Evolutionary conservation across 2,888 invertebrate species (phyloP).

Genomic region (Calameuta pallipes): DNA sequence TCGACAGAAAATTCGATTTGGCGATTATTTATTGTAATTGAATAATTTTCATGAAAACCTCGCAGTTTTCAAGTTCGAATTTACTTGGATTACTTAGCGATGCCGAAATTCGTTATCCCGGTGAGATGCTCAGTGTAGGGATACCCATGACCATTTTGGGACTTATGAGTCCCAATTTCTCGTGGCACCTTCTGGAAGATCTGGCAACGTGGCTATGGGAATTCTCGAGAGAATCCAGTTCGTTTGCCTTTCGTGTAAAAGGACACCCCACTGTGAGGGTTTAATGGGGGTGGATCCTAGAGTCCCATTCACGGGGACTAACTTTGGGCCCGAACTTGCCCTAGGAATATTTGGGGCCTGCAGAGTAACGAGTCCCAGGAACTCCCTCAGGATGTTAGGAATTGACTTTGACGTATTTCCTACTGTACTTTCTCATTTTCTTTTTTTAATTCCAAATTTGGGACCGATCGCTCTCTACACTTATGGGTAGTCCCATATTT

Average conservation of each 20-base stretch:
- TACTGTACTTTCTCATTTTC: not conserved
- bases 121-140: not conserved
- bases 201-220: conserved; percentile 45
- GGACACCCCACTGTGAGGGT: conserved; percentile 58
- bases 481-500: not conserved
- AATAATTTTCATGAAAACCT: not conserved
- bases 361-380: not conserved
- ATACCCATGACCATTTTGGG: not conserved
- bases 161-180: not conserved
- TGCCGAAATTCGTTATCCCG: not conserved
- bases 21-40: not conserved
- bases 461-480: not conserved
- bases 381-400: conserved; percentile 6
- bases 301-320: conserved; percentile 40
- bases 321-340: not conserved
- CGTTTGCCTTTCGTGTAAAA: conserved; percentile 43
- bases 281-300: conserved; percentile 51
- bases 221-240: conserved; percentile 37
- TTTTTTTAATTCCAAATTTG: not conserved
- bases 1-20: not conserved
- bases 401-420: conserved; percentile 28
- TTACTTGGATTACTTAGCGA: not conserved
- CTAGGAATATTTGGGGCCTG: not conserved
- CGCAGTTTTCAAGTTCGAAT: not conserved
- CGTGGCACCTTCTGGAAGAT: conserved; percentile 21